Evolutionary conservation across 2,888 invertebrate genomes (phyloP).

Genomic region (Desoria tigrina): DNA sequence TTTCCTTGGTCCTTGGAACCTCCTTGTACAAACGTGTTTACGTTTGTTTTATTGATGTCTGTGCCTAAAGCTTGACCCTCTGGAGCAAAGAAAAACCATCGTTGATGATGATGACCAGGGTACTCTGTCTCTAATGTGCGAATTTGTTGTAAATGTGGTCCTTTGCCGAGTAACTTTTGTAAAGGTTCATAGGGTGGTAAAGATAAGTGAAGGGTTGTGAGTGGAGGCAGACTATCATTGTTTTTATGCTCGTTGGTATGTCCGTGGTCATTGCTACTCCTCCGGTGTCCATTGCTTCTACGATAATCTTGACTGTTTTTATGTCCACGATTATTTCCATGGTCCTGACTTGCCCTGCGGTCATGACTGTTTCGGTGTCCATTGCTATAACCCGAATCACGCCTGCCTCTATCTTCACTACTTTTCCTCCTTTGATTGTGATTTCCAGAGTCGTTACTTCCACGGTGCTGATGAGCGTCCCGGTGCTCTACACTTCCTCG

Average conservation of each 20-base stretch:
- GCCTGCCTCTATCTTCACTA: not conserved
- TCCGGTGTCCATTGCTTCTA: not conserved
- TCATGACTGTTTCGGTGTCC: not conserved
- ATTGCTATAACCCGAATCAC: not conserved
- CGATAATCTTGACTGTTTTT: not conserved
- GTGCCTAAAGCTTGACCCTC: not conserved
- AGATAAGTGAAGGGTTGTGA: not conserved
- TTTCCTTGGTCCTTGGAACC: no score
- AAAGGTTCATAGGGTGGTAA: not conserved
- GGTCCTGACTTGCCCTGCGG: not conserved
- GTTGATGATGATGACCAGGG: slow-evolving; percentile 10
- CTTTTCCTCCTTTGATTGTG: no score
- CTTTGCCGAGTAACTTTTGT: not conserved
- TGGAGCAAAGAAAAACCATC: slow-evolving; percentile 17
- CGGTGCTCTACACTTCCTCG: no score
- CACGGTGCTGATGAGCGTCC: no score
- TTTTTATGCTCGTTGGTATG: not conserved
- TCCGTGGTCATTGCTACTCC: not conserved
- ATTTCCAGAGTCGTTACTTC: no score
- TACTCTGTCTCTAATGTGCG: not conserved
- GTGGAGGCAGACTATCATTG: not conserved
- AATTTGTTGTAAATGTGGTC: slow-evolving; percentile 7
- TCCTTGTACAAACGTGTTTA: no score
- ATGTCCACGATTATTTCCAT: not conserved
- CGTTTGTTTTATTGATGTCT: no score